Base-by-base conservation (phyloP, 1,140 invertebrate genomes). In the Colletes latitarsis region DNA sequence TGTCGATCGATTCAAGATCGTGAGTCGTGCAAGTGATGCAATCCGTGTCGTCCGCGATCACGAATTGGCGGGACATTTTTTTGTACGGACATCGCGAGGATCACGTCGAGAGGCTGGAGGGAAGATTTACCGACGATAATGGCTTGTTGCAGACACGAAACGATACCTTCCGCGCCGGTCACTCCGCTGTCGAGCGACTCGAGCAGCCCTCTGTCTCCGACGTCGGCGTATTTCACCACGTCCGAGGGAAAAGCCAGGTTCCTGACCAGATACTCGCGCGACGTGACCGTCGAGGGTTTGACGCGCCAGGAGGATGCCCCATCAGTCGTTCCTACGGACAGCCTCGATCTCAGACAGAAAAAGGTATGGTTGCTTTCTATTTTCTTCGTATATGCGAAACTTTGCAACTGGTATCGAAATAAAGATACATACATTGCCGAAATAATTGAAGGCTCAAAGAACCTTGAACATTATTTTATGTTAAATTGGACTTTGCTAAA, bases 241-340 rank as follows among this genome's bases (percentile, higher is more conserved):
- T 96, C 95, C 15, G 96, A 96, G 88, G 94, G 95, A 60, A 96
- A 96, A 89, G 95, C 95, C 6, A 95, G 94, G 88, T 95, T 96
- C 88, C 90, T 96, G 55, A 95, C 95, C 57, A 93, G 94, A 89
- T 95, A 94, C 81, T 94, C 94, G 74, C 93, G 93, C 46, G 94
- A 95, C 81, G 94, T 95, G 89, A 93, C 91, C 53, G 92, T 94
- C 72, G 90, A 88, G 64, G 89, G 82, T 63, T 53, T 85, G 57
- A 80, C 84, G 49, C 76, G 85, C 19, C 83, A 85, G n/a, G 89
- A 89, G 39, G 88, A 90, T 53, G 71, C 82, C 39, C 78, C 89
- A 19, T 14, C 82, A n/a, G 88, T 91, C 77, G 82, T 88, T 52
- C 89, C 92, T 3, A 92, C 92, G 52, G 93, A 95, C 88, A 94